These are phyloP conservation scores for Drosophila mulleri DNA, from an alignment of 2,888 invertebrate species.

Conservation along the genomic window DNA sequence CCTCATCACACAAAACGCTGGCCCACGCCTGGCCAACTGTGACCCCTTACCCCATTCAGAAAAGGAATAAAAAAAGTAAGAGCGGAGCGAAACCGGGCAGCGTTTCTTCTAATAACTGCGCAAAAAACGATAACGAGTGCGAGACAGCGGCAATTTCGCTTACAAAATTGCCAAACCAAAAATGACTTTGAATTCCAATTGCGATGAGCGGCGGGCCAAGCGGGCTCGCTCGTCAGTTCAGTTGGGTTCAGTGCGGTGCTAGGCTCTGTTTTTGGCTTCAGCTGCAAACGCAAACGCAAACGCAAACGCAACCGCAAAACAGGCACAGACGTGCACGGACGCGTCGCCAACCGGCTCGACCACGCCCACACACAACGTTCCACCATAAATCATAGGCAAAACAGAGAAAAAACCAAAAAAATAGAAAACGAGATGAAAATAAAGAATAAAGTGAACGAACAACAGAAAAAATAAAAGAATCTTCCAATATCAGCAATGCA, in stretches of 20 bases:
- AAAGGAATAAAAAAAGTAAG: not conserved
- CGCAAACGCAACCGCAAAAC: conserved; percentile 78
- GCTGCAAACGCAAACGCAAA: conserved; percentile 58
- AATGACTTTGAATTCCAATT: conserved; percentile 80
- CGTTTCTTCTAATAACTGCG: conserved; percentile 79
- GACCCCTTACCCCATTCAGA: conserved; percentile 52
- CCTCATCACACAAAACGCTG: conserved; percentile 67
- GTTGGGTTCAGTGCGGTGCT: conserved; percentile 9
- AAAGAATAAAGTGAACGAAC: conserved; percentile 46
- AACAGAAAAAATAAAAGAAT: conserved; percentile 57
- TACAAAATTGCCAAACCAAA: conserved; percentile 80
- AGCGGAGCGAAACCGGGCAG: conserved; percentile 24
- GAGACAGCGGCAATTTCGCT: conserved; percentile 79
- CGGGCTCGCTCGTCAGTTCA: conserved; percentile 18
- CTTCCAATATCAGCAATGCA: conserved; percentile 78
- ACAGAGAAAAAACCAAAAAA: conserved; percentile 51
- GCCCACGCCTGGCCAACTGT: conserved; percentile 63
- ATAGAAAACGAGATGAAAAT: conserved; percentile 31
- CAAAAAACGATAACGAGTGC: conserved; percentile 70
- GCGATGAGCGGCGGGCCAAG: conserved; percentile 50
- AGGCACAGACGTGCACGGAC: conserved; percentile 72
- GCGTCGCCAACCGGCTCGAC: conserved; percentile 39
- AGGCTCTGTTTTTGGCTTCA: conserved; percentile 44
- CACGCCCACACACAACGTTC: conserved; percentile 73
- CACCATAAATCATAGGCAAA: conserved; percentile 77